Conservation (phyloP, 2,113 vertebrate genomes). For the Nibea coibor region DNA sequence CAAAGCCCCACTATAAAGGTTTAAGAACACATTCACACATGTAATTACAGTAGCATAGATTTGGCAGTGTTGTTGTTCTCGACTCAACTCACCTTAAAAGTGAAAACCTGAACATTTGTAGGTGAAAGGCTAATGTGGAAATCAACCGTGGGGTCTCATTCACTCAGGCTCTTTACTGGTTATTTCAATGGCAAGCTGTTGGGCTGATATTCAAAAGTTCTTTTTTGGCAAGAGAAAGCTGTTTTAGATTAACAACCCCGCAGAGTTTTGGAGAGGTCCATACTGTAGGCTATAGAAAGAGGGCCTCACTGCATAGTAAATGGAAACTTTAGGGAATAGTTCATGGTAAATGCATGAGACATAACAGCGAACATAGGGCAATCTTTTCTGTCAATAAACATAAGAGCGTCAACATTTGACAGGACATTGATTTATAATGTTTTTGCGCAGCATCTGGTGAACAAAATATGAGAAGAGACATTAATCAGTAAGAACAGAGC, state of each 20-base stretch:
- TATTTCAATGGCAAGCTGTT: slow-evolving; percentile 50
- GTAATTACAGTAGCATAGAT: background rate
- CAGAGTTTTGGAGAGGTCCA: slow-evolving; percentile 51
- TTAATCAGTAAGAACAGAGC: slow-evolving; percentile 11
- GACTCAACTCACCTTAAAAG: slow-evolving; percentile 24
- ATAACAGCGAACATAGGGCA: slow-evolving; percentile 27
- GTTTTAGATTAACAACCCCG: slow-evolving; percentile 66
- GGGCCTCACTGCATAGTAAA: slow-evolving; percentile 64
- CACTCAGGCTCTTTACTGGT: slow-evolving; percentile 34
- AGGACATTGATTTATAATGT: background rate
- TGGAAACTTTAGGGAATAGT: slow-evolving; percentile 45
- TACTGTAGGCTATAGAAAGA: slow-evolving; percentile 66
- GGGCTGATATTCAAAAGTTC: slow-evolving; percentile 62
- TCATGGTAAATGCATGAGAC: slow-evolving; percentile 39
- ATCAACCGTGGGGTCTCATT: slow-evolving; percentile 49
- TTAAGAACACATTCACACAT: slow-evolving; percentile 8
- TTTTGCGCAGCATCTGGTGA: slow-evolving; percentile 1
- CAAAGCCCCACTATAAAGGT: slow-evolving; percentile 6
- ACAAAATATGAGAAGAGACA: slow-evolving; percentile 10
- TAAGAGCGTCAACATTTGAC: background rate
- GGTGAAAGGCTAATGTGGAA: slow-evolving; percentile 56
- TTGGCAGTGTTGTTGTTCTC: slow-evolving; percentile 1
- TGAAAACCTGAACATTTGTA: slow-evolving; percentile 36
- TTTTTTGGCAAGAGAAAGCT: slow-evolving; percentile 64
- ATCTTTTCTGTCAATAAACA: slow-evolving; percentile 23